Evolutionary conservation across 2,888 invertebrate genomes (phyloP).

Genomic region (Bugulina stolonifera): DNA sequence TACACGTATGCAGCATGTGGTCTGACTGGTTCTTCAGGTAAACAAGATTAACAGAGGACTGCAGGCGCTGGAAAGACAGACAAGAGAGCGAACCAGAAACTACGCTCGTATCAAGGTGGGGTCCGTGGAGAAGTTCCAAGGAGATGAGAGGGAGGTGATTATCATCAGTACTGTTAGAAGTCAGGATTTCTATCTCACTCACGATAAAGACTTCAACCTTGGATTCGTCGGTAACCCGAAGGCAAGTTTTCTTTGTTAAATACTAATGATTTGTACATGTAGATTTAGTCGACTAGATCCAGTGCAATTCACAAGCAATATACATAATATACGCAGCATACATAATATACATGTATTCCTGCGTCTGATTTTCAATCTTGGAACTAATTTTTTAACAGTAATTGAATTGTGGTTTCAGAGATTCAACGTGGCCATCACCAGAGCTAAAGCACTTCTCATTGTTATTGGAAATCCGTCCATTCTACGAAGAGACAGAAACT

Average conservation of each 20-base stretch:
- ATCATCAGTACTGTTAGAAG: constrained; percentile 47
- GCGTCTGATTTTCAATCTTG: too few species aligned
- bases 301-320: too few species aligned
- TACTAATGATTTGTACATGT: too few species aligned
- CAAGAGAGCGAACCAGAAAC: constrained; percentile 31
- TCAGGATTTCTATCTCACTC: constrained; percentile 36
- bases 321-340: too few species aligned
- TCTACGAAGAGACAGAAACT: constrained; percentile 36
- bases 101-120: constrained; percentile 38
- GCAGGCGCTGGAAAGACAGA: constrained; percentile 41
- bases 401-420: constrained; percentile 32
- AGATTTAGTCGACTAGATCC: too few species aligned
- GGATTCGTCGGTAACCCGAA: constrained; percentile 46
- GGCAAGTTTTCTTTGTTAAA: too few species aligned
- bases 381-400: not conserved
- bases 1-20: too few species aligned
- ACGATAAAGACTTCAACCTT: constrained; percentile 39
- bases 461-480: constrained; percentile 43
- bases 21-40: too few species aligned
- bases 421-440: constrained; percentile 44
- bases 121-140: constrained; percentile 48
- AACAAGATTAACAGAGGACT: constrained; percentile 3
- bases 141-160: constrained; percentile 42
- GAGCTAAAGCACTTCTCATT: constrained; percentile 43
- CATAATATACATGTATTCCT: too few species aligned